Evolutionary conservation across 2,888 invertebrate genomes (phyloP).

Genomic region (Parnassius glacialis): DNA sequence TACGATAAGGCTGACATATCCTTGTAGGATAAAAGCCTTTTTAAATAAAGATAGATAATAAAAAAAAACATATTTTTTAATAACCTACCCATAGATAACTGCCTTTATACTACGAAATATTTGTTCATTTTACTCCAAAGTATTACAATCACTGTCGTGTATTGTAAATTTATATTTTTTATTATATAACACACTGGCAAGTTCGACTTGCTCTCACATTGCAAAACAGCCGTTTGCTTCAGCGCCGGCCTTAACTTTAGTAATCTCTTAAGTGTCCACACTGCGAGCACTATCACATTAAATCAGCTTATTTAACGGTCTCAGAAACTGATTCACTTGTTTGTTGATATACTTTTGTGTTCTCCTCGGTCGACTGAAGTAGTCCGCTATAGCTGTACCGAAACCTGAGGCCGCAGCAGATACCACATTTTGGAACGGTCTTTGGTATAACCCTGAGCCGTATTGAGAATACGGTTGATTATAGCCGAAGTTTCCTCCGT

Average conservation of each 20-base stretch:
- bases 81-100: too few species aligned
- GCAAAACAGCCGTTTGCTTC: not conserved
- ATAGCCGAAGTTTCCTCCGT: slow-evolving; percentile 36
- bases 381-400: slow-evolving; percentile 74
- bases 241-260: not conserved
- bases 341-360: slow-evolving; percentile 61
- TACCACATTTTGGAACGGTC: slow-evolving; percentile 60
- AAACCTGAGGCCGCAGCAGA: slow-evolving; percentile 76
- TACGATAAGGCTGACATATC: too few species aligned
- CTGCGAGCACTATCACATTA: slow-evolving; percentile 33
- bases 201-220: too few species aligned
- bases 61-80: too few species aligned
- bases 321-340: slow-evolving; percentile 57
- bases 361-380: slow-evolving; percentile 60
- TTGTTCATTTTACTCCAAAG: too few species aligned
- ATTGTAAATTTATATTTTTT: too few species aligned
- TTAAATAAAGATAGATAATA: too few species aligned
- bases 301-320: slow-evolving; percentile 63
- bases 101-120: too few species aligned
- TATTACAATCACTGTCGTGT: too few species aligned
- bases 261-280: not conserved
- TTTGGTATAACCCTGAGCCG: slow-evolving; percentile 34
- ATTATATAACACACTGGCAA: too few species aligned
- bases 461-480: slow-evolving; percentile 14
- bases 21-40: too few species aligned